phyloP scores from a whole-genome alignment of 1,140 invertebrate genomes.

The Zaprionus taronus region DNA sequence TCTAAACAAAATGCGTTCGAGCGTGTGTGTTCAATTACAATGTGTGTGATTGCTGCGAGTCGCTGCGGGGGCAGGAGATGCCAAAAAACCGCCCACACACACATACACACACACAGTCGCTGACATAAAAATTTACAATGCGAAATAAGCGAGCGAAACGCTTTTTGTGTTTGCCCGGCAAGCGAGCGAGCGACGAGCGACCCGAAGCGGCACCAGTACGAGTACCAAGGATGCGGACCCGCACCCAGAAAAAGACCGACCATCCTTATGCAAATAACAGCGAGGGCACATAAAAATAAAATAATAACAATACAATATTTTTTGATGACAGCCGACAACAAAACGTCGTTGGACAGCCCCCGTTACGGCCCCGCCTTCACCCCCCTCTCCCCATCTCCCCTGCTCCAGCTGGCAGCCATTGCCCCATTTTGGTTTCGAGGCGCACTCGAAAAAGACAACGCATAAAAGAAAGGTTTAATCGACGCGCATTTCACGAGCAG shows the following conservation, averaged over 20 bases:
- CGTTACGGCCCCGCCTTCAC: neutral
- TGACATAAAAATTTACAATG: conserved; percentile 80
- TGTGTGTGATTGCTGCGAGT: conserved; percentile 80
- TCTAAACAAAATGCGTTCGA: conserved; percentile 83
- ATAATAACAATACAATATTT: conserved; percentile 83
- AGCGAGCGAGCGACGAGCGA: conserved; percentile 12
- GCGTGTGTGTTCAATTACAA: conserved; percentile 84
- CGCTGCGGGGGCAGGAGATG: conserved; percentile 20
- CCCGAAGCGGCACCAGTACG: conserved; percentile 49
- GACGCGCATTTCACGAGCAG: conserved; percentile 58
- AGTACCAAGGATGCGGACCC: neutral
- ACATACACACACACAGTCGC: conserved; percentile 41
- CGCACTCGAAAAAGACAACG: conserved; percentile 52
- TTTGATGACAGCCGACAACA: conserved; percentile 75
- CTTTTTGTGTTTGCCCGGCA: conserved; percentile 46
- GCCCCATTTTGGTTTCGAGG: conserved; percentile 24
- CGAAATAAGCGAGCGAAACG: conserved; percentile 81
- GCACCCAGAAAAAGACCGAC: conserved; percentile 23
- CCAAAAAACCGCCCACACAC: conserved; percentile 38
- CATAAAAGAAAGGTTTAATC: conserved; percentile 82
- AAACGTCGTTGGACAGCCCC: conserved; percentile 41
- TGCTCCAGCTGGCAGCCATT: neutral
- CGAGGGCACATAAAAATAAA: conserved; percentile 77
- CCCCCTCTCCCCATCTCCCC: neutral
- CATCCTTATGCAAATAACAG: conserved; percentile 80